A percentile compares a stretch with the other conserved stretches of the same genome.
These are phyloP conservation scores for Agriopis leucophaearia DNA, from an alignment of 2,888 invertebrate species.

Conservation along the genomic window DNA sequence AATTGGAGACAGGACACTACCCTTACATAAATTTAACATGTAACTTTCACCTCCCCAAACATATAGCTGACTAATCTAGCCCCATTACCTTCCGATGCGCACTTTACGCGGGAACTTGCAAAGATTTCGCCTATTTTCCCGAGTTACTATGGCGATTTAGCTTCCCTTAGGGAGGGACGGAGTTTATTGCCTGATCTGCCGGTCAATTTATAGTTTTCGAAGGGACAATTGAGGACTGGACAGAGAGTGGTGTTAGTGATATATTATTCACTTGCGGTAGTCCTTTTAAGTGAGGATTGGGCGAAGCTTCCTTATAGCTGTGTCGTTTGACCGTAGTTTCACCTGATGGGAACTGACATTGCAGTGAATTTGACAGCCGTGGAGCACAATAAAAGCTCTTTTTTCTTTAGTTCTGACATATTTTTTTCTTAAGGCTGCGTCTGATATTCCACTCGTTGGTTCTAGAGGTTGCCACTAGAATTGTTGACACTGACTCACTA, in stretches of 20 bases:
- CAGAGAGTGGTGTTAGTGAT: constrained; percentile 24
- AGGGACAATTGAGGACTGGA: constrained; percentile 34
- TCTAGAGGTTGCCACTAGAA: too few relatives aligned
- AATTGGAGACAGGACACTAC: constrained; percentile 9
- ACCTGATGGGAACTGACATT: too few relatives aligned
- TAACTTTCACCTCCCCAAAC: constrained; percentile 23
- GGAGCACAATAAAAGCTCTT: too few relatives aligned
- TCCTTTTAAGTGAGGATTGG: constrained; percentile 12
- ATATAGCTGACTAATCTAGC: constrained; percentile 36
- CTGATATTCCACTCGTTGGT: too few relatives aligned
- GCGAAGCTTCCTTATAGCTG: neutral
- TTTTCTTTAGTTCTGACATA: too few relatives aligned
- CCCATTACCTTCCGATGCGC: constrained; percentile 30
- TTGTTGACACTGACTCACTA: too few relatives aligned
- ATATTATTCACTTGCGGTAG: constrained; percentile 32
- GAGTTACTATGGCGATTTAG: constrained; percentile 35
- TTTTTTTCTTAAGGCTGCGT: too few relatives aligned
- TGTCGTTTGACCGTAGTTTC: too few relatives aligned
- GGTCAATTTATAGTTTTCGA: constrained; percentile 39
- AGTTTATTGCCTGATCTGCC: constrained; percentile 33
- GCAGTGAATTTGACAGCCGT: too few relatives aligned
- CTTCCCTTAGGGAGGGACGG: constrained; percentile 28
- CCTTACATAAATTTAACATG: constrained; percentile 31
- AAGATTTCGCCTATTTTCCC: constrained; percentile 32
- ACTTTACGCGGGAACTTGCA: constrained; percentile 29